Percentiles rank a stretch among this genome's conserved stretches.
Conservation (phyloP, 2,888 invertebrate species). For the Eudemis profundana region DNA sequence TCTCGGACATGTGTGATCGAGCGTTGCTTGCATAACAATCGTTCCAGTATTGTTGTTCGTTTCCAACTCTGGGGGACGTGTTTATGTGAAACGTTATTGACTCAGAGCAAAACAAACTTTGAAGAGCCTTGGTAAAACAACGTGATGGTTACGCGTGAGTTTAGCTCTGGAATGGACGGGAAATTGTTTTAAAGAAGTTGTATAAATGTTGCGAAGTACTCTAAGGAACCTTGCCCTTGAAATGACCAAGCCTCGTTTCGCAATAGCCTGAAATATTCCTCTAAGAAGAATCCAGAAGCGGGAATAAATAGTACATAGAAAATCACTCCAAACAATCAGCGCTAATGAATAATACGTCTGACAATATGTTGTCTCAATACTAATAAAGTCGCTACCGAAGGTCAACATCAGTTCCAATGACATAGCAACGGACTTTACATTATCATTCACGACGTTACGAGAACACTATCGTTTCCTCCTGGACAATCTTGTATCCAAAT, state of each 20-base stretch:
- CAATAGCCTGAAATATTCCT: not conserved
- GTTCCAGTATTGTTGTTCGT: constrained; percentile 53
- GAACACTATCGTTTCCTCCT: constrained; percentile 26
- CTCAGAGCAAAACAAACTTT: constrained; percentile 35
- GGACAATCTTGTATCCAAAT: constrained; percentile 29
- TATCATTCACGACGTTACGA: constrained; percentile 45
- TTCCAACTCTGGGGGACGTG: constrained; percentile 54
- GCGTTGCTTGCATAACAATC: constrained; percentile 56
- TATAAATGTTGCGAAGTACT: not conserved
- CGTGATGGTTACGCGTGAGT: constrained; percentile 34
- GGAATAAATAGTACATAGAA: constrained; percentile 4
- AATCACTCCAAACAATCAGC: constrained; percentile 25
- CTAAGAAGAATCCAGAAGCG: not conserved
- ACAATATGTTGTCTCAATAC: constrained; percentile 27
- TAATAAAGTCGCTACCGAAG: constrained; percentile 49
- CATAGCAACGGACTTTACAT: constrained; percentile 50
- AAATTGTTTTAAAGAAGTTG: constrained; percentile 13
- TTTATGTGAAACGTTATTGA: constrained; percentile 47
- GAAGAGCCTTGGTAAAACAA: constrained; percentile 34
- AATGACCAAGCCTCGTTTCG: not conserved
- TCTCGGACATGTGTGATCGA: constrained; percentile 61
- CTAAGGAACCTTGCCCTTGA: not conserved
- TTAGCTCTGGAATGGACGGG: constrained; percentile 6
- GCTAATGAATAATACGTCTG: constrained; percentile 21
- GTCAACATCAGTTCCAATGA: constrained; percentile 50